phyloP scores from a whole-genome alignment of 2,888 invertebrate species.

The Andrena camellia region DNA sequence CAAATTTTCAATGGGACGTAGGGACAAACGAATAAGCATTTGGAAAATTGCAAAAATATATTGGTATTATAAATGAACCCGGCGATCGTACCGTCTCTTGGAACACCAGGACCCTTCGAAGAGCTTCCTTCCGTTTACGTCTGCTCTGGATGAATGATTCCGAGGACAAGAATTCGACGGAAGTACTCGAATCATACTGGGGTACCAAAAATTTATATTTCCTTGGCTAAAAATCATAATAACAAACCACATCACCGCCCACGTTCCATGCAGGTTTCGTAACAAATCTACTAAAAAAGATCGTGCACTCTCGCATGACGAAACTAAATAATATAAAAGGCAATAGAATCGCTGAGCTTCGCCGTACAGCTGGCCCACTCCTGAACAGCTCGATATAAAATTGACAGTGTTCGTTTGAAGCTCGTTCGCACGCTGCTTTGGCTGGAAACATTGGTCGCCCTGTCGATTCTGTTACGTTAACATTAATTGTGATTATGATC shows the following conservation, averaged over 20 bases:
- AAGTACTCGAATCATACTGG: constrained; percentile 23
- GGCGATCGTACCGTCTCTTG: constrained; percentile 48
- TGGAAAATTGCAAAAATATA: constrained; percentile 83
- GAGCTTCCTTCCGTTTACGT: constrained; percentile 1
- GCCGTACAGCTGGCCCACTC: neutral
- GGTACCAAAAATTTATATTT: constrained; percentile 46
- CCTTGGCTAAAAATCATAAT: constrained; percentile 31
- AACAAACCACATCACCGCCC: constrained; percentile 35
- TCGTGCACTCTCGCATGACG: neutral
- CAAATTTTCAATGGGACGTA: constrained; percentile 83
- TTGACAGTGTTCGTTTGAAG: constrained; percentile 26
- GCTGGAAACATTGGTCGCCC: neutral
- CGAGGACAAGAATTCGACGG: neutral
- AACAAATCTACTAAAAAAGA: constrained; percentile 32
- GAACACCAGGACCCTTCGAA: constrained; percentile 8
- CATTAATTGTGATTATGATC: constrained; percentile 4
- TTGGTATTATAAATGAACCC: constrained; percentile 83
- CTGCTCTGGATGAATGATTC: neutral
- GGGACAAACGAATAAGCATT: constrained; percentile 79
- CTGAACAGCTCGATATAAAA: constrained; percentile 3
- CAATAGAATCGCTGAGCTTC: constrained; percentile 3
- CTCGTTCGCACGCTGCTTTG: constrained; percentile 22
- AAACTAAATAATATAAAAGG: constrained; percentile 34
- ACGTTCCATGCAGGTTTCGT: constrained; percentile 1
- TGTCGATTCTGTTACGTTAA: constrained; percentile 14